Conservation (phyloP, 2,888 invertebrate genomes). For the Acrocyrtus sp. region DNA sequence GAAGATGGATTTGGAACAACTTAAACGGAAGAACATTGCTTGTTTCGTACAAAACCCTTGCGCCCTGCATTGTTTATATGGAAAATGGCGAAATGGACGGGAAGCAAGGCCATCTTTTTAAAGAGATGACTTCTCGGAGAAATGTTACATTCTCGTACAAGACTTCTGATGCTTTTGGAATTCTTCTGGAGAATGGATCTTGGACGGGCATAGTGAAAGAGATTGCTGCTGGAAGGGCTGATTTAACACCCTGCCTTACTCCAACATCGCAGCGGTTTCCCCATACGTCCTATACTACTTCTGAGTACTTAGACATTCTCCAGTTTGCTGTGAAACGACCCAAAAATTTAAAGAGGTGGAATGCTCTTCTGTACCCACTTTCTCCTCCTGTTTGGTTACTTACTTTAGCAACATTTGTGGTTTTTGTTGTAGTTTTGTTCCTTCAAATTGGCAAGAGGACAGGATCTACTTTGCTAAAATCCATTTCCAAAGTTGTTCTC, state of each 20-base stretch:
- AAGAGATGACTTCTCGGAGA: background rate
- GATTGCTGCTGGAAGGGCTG: background rate
- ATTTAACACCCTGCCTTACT: background rate
- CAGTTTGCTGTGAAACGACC: background rate
- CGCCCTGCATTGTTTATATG: background rate
- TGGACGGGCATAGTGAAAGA: constrained; percentile 15
- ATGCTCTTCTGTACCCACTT: constrained; percentile 14
- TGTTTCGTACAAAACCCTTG: background rate
- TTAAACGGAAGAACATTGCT: background rate
- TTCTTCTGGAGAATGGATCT: background rate
- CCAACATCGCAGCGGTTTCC: background rate
- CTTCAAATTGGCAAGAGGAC: too few relatives aligned
- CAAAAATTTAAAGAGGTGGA: background rate
- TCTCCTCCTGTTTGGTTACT: constrained; percentile 5
- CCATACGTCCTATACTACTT: background rate
- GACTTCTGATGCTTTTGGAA: background rate
- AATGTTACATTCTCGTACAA: constrained; percentile 4
- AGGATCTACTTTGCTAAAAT: too few relatives aligned
- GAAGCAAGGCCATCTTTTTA: background rate
- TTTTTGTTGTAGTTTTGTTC: background rate
- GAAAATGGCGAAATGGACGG: background rate
- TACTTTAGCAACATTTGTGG: constrained; percentile 3
- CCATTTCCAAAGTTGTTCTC: background rate
- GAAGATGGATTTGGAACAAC: background rate
- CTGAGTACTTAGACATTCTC: background rate